Evolutionary conservation across 92 coral and sea anemone genomes (phyloP).

Genomic region (Scolanthus callimorphus): DNA sequence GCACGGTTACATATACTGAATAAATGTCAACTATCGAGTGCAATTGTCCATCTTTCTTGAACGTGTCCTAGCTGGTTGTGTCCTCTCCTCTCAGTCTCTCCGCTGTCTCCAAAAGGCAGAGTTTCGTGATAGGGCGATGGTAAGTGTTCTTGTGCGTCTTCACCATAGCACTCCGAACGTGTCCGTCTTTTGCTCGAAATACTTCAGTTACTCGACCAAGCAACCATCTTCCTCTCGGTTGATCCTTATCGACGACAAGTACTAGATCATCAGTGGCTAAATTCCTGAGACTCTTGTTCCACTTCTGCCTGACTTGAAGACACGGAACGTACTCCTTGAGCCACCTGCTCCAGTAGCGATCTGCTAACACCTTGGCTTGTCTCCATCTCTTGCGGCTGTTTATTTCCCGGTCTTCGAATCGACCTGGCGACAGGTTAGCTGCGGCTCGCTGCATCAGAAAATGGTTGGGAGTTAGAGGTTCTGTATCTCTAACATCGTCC

Average conservation of each 20-base stretch:
- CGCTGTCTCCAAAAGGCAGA: conserved; percentile 23
- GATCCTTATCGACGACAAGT: conserved; percentile 27
- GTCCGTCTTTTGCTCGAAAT: conserved; percentile 42
- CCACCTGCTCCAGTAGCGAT: conserved; percentile 55
- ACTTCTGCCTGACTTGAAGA: conserved; percentile 42
- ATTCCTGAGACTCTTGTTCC: conserved; percentile 35
- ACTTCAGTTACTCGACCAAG: conserved; percentile 46
- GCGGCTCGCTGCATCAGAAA: conserved; percentile 22
- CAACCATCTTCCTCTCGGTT: conserved; percentile 49
- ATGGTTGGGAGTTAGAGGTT: conserved; percentile 35
- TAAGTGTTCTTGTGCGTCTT: conserved; percentile 21
- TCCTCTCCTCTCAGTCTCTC: background rate
- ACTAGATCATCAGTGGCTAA: conserved; percentile 35
- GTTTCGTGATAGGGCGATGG: conserved; percentile 43
- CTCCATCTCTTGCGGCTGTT: conserved; percentile 23
- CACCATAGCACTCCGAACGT: conserved; percentile 43
- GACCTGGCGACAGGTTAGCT: conserved; percentile 31
- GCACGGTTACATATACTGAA: conserved; percentile 14
- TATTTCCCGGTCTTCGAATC: conserved; percentile 23
- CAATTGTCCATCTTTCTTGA: too few relatives aligned
- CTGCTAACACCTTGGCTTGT: conserved; percentile 41
- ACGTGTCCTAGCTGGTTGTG: background rate
- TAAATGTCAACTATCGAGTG: conserved; percentile 3
- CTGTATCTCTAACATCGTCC: conserved; percentile 17
- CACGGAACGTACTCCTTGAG: conserved; percentile 41